phyloP scores from a whole-genome alignment of 2,888 invertebrate genomes.

The Macrophya annulata region DNA sequence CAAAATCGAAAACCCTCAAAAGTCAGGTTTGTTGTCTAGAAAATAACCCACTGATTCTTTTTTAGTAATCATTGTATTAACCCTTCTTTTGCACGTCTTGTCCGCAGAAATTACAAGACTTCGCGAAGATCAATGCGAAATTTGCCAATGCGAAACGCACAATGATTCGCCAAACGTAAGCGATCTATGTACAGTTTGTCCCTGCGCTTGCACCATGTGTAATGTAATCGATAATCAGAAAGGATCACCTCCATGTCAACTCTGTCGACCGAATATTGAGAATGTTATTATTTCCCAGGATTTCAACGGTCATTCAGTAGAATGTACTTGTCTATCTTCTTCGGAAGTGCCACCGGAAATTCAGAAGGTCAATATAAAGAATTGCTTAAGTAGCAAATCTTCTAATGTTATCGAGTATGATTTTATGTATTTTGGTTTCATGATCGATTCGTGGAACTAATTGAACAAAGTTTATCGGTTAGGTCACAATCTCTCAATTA shows the following conservation, averaged over 20 bases:
- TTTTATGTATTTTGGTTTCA: background rate
- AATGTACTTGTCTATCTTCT: conserved; percentile 32
- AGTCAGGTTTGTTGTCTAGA: conserved; percentile 11
- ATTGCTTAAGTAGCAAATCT: background rate
- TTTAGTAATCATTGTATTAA: background rate
- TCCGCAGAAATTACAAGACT: background rate
- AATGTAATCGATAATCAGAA: conserved; percentile 7
- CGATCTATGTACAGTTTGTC: conserved; percentile 20
- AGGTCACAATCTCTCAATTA: conserved; percentile 39
- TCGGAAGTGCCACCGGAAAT: conserved; percentile 44
- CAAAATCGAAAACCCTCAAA: background rate
- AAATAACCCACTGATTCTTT: background rate
- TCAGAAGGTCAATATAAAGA: conserved; percentile 31
- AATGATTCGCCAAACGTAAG: too few species aligned
- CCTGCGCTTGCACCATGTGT: conserved; percentile 42
- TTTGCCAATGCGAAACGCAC: conserved; percentile 29
- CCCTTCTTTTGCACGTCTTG: background rate
- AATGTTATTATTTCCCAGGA: background rate
- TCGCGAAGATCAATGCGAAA: conserved; percentile 37
- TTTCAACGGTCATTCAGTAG: conserved; percentile 7
- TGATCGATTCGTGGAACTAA: background rate
- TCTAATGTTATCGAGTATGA: background rate
- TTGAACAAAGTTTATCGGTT: background rate
- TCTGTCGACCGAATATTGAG: background rate
- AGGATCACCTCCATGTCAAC: background rate